Conservation (phyloP, 2,888 invertebrate species). For the Andricus curvator region DNA sequence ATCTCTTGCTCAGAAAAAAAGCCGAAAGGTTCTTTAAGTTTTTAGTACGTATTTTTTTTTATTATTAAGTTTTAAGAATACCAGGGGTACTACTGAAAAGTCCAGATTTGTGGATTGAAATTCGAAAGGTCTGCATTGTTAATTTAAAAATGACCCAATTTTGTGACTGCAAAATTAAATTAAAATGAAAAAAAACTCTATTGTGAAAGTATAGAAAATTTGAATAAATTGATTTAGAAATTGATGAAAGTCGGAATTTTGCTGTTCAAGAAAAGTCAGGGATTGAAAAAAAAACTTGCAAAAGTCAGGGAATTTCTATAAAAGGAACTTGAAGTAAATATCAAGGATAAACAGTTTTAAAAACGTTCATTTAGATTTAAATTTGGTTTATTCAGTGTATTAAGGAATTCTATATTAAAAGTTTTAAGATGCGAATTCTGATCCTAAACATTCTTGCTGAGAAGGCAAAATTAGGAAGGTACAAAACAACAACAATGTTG, state of each 20-base stretch:
- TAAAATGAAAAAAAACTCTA: not conserved
- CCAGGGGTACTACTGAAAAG: conserved; percentile 16
- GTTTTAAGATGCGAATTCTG: too few relatives aligned
- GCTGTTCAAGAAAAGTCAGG: too few relatives aligned
- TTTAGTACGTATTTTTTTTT: conserved; percentile 4
- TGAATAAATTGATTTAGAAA: not conserved
- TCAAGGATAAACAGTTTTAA: too few relatives aligned
- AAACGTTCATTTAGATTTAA: too few relatives aligned
- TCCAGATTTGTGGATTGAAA: not conserved
- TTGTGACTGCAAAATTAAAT: not conserved
- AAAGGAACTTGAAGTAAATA: too few relatives aligned
- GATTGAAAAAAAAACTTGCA: too few relatives aligned
- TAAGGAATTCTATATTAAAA: too few relatives aligned
- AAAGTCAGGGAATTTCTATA: too few relatives aligned
- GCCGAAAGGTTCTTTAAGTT: conserved; percentile 16
- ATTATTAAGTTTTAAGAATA: conserved; percentile 11
- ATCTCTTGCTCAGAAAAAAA: conserved; percentile 21
- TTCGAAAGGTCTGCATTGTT: not conserved
- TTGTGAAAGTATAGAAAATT: not conserved
- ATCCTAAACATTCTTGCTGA: too few relatives aligned
- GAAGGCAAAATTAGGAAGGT: too few relatives aligned
- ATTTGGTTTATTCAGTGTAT: too few relatives aligned
- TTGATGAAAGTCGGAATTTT: not conserved
- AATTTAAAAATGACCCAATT: not conserved
- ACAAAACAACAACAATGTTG: too few relatives aligned